A percentile compares a stretch with the other conserved stretches of the same genome.
phyloP scores from a whole-genome alignment of 2,113 vertebrate genomes.

The Gallinago jamesoni region DNA sequence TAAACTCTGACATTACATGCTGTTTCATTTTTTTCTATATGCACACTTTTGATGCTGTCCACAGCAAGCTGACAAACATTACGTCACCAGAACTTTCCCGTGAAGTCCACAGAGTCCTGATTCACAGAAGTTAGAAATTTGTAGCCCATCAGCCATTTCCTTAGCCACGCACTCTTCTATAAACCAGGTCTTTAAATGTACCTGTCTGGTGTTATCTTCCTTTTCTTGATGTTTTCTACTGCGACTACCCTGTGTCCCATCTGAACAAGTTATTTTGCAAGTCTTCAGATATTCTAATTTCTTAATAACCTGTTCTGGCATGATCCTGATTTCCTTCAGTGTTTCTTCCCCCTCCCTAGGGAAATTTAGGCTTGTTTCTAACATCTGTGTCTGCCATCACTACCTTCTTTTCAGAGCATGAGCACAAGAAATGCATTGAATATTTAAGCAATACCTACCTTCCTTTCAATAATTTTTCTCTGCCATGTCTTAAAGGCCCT shows the following conservation, averaged over 20 bases:
- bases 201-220: neutral
- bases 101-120: neutral
- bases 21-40: neutral
- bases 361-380: conserved; percentile 43
- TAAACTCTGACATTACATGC: neutral
- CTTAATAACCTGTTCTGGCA: conserved; percentile 10
- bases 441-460: conserved; percentile 35
- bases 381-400: conserved; percentile 32
- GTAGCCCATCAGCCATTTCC: neutral
- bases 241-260: neutral
- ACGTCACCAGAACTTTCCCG: neutral
- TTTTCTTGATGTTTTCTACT: neutral
- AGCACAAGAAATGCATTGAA: conserved; percentile 29
- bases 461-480: conserved; percentile 55
- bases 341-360: conserved; percentile 32
- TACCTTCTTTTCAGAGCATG: conserved; percentile 21
- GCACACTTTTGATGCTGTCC: neutral
- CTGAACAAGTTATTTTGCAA: conserved; percentile 33
- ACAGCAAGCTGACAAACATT: neutral
- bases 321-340: conserved; percentile 16
- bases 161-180: neutral
- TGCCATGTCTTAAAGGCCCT: conserved; percentile 26
- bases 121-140: neutral
- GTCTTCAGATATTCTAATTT: conserved; percentile 52
- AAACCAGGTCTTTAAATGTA: neutral